Base-by-base conservation (phyloP, 2,888 invertebrate genomes). In the Deroplatys truncata region DNA sequence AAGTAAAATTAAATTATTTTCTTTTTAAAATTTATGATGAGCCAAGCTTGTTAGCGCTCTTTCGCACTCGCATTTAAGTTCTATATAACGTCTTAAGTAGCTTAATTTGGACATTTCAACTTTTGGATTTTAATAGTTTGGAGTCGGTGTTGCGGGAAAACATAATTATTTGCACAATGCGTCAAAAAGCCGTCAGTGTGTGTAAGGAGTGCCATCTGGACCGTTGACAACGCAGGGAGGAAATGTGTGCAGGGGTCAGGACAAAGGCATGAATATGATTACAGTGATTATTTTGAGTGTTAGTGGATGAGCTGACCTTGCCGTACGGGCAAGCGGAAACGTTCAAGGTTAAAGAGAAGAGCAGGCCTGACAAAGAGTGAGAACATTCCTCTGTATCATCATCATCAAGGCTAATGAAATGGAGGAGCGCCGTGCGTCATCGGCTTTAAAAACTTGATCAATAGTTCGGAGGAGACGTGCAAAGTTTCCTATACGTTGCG, bases 291-390 rank as follows among this genome's bases (percentile, higher is more conserved):
- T 43, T 92, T 82, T 87, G 82, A 72, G 13, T 20, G 43, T 16
- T 91, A 92, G 92, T 93, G 93, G 93, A 93, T 93, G 91, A 92
- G 93, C 91, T 92, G 93, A 93, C 93, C 93, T 94, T 93, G 93
- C 92, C 88, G 29, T 35, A 83, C 82, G 88, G 90, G 88, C 90
- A 89, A 89, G 86, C 91, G 93, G 93, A 94, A 93, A 93, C 92
- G 92, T 88, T 91, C 91, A 90, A 90, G 90, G 90, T 89, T 90
- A 89, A 84, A 85, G 20, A 72, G 20, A 20, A 72, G 56, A 72
- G 56, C 56, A 56, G 72, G 56, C 85, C 31, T 49, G 84, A 87
- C 82, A 88, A 86, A 90, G 90, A 88, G 43, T 28, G 82, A 82
- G 85, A 88, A 72, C 56, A 28, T 28, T 56, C 85, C 25, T 28